These are phyloP conservation scores for Sigmodon hispidus DNA, from an alignment of 2,113 vertebrate genomes.

Conservation along the genomic window DNA sequence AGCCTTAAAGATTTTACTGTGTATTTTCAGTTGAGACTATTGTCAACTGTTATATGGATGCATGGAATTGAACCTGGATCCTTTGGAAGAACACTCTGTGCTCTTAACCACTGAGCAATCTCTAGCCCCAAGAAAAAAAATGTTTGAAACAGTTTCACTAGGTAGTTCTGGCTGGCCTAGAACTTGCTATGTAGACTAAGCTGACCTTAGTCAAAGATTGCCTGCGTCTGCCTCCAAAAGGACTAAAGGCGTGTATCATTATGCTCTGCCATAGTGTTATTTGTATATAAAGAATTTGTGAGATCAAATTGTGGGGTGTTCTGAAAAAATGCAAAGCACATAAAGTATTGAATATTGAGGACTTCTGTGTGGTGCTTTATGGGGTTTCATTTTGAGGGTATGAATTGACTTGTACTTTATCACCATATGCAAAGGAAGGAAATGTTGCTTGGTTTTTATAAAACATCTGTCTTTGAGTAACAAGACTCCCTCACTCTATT, in stretches of 20 bases:
- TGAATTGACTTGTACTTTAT: constrained; percentile 35
- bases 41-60: background rate
- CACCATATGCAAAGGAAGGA: background rate
- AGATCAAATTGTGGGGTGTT: constrained; percentile 45
- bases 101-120: background rate
- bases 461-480: constrained; percentile 43
- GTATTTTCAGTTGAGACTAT: background rate
- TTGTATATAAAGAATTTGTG: constrained; percentile 44
- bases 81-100: background rate
- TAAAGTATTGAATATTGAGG: constrained; percentile 51
- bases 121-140: background rate
- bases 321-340: constrained; percentile 54
- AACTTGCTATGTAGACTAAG: background rate
- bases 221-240: background rate
- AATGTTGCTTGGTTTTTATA: constrained; percentile 23
- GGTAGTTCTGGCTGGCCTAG: no score
- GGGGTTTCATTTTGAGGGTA: constrained; percentile 31
- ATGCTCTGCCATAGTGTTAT: background rate
- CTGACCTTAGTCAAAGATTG: background rate
- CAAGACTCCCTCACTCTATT: background rate
- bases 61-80: background rate
- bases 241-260: background rate
- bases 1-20: background rate
- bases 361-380: constrained; percentile 37
- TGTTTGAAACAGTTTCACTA: no score